A percentile compares a stretch with the other conserved stretches of the same genome.
Conservation (phyloP, 2,888 invertebrate species). For the Troides helena region DNA sequence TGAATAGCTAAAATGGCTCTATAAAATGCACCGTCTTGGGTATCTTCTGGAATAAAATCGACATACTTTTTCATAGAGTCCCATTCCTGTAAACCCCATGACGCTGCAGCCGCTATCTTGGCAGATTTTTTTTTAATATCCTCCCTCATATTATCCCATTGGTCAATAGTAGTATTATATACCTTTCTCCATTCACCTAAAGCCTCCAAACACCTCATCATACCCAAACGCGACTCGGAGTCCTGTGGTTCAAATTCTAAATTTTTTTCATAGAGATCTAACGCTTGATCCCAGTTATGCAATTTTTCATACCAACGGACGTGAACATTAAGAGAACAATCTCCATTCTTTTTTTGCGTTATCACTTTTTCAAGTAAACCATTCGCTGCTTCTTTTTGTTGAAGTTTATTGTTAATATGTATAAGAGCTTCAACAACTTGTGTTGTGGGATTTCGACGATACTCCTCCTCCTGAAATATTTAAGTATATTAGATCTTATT, state of each 20-base stretch:
- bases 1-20: conserved; percentile 95
- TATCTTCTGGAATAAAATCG: conserved; percentile 91
- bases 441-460: conserved; percentile 82
- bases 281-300: conserved; percentile 98
- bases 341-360: conserved; percentile 84
- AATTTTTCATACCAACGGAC: conserved; percentile 99
- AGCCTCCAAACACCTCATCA: conserved; percentile 98
- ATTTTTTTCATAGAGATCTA: conserved; percentile 91
- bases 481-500: neutral
- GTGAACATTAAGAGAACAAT: conserved; percentile 73
- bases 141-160: conserved; percentile 68
- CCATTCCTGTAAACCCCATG: conserved; percentile 98
- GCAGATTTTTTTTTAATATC: conserved; percentile 84
- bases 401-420: conserved; percentile 98
- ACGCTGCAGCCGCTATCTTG: conserved; percentile 94
- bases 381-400: conserved; percentile 98
- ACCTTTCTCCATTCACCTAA: conserved; percentile 98
- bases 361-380: conserved; percentile 94
- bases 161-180: conserved; percentile 88
- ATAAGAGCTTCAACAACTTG: conserved; percentile 96
- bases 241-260: conserved; percentile 84
- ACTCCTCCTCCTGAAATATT: conserved; percentile 89
- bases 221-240: conserved; percentile 91
- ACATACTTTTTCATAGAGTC: conserved; percentile 95
- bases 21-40: conserved; percentile 97